Evolutionary conservation across 2,113 vertebrate genomes (phyloP), one percentile per base, ranked within the genome.

Genomic region (Corydoras sp.): DNA sequence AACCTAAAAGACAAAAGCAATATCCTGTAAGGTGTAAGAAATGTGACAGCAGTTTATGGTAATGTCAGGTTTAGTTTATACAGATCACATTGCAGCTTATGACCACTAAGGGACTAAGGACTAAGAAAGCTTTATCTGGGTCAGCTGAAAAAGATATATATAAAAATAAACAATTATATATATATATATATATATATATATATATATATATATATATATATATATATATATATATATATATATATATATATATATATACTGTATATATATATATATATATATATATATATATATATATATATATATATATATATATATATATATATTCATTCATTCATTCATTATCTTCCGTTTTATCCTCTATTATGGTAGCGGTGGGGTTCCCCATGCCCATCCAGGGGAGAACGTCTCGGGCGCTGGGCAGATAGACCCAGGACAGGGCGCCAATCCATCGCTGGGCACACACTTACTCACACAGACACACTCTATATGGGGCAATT

Each of bases 71-170:
- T 43, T 58, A 18, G n/a, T 68, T 11, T 48, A 58, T 43, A 18
- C 31, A 58, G 35, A 29, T 68, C 12, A 30, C 58, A 9, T 24
- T 10, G 8, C 7, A 43, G 11, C 6, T n/a, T 62, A n/a, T 48
- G 14, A 48, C 9, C n/a, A 56, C 7, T 43, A n/a, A 30, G 9
- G 32, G 31, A 56, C 7, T 43, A n/a, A 30, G 9, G 32, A n/a
- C 2, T 29, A 31, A 64, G 14, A 58, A 65, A 72, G 53, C 53
- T 9, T 29, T 51, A 67, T 76, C 30, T 74, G 63, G 62, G 58
- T 65, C 49, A 60, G 59, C 24, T 8, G 43, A 58, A 12, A 64
- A 53, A 60, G 18, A 24, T 24, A 24, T 24, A 24, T 24, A 24
- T 24, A 24, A 24, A 24, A 24, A 24, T 50, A 64, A n/a, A n/a